These are phyloP conservation scores for Leptinotarsa undecemlineata DNA, from an alignment of 1,140 invertebrate species.

Conservation along the genomic window DNA sequence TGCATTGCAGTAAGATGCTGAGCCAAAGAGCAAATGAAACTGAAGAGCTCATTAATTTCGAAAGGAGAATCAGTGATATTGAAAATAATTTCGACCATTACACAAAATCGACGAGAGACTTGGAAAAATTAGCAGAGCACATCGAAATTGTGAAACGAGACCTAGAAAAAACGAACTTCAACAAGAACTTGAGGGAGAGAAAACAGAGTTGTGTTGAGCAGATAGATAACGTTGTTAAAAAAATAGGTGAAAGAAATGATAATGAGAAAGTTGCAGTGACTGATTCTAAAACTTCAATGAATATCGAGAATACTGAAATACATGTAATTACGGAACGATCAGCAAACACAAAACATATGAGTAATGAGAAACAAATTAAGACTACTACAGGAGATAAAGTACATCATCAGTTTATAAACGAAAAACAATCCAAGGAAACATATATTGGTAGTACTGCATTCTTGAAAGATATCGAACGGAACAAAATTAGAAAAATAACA, in stretches of 20 bases:
- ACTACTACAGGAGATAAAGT: no score
- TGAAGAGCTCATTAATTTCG: conserved; percentile 32
- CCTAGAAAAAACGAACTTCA: neutral
- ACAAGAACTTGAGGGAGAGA: conserved; percentile 24
- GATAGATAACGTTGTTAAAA: neutral
- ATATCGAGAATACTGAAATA: no score
- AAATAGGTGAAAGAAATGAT: neutral
- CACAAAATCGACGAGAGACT: conserved; percentile 15
- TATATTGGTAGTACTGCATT: conserved; percentile 18
- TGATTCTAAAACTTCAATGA: no score
- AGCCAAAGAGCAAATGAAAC: conserved; percentile 34
- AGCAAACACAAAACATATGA: no score
- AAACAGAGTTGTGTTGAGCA: conserved; percentile 27
- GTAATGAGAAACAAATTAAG: no score
- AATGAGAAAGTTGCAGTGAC: no score
- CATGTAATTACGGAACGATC: no score
- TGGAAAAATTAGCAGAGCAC: conserved; percentile 19
- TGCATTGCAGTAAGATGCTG: conserved; percentile 30
- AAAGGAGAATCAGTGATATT: conserved; percentile 23
- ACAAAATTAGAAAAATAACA: neutral
- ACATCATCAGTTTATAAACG: no score
- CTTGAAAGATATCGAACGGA: conserved; percentile 1
- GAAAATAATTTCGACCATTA: conserved; percentile 18
- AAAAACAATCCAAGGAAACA: neutral
- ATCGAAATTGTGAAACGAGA: conserved; percentile 12